Base-by-base conservation (phyloP, 2,888 invertebrate species). In the Phaonia tiefii region DNA sequence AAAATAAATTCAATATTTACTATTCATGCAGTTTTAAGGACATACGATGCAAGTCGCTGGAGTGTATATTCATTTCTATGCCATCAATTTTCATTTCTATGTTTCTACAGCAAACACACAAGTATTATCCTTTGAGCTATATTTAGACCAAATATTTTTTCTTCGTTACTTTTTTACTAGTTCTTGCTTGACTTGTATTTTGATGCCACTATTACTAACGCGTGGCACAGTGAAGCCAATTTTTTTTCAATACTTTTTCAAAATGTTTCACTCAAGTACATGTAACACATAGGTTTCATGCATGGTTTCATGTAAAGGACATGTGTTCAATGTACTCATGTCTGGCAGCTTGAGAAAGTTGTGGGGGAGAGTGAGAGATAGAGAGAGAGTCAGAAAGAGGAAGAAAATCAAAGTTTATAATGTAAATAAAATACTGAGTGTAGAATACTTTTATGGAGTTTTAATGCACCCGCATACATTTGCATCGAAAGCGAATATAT, bases 101-200 rank as follows among this genome's bases (percentile, higher is more conserved):
- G 63, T 37, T 5, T 3, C 31, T 31, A 31, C 31, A 5, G 3
- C 39, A 31, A 22, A 73, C 37, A 70, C 15, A 54, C 69, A 58
- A 73, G 65, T 80, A 80, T 80, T 80, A 80, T 80, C 80, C 80
- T 80, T 76, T 80, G 80, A 80, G 69, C 73, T 46, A 65, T 56
- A 69, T 58, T 58, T 58, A 58, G 31, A 31, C 15, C 26, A n/a
- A n/a, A n/a, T n/a, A n/a, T n/a, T n/a, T n/a, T 31, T 31, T 5
- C 31, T 31, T 5, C 31, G 60, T 39, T 17, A 31, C 7, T 17
- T 44, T 11, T n/a, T 15, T 15, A 17, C 15, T 15, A 17, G 15
- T 44, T 44, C 44, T n/a, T 11, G 15, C 49, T 17, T 13, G 15
- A 15, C 17, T 17, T 7, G 17, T 15, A 15, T 20, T 51, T 20